Conservation (phyloP, 1,140 invertebrate species). For the Ceratitis capitata region DNA sequence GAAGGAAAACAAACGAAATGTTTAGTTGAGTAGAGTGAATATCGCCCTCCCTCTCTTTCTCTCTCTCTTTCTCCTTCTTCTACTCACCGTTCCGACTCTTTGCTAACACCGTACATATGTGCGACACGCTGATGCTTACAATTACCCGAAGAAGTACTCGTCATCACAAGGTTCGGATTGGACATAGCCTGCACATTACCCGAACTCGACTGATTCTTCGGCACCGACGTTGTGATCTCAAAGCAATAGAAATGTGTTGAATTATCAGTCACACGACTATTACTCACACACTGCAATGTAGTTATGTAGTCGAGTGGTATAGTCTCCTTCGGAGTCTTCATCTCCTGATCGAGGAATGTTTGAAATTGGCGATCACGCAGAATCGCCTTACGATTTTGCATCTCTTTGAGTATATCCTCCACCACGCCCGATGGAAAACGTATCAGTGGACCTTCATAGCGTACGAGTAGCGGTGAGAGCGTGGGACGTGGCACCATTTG, state of each 20-base stretch:
- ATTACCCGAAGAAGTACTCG: slow-evolving; percentile 55
- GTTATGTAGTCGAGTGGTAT: slow-evolving; percentile 70
- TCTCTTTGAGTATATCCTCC: slow-evolving; percentile 68
- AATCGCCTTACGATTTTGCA: slow-evolving; percentile 67
- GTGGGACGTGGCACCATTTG: slow-evolving; percentile 62
- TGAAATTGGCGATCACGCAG: slow-evolving; percentile 68
- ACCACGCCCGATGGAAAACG: slow-evolving; percentile 65
- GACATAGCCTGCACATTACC: slow-evolving; percentile 51
- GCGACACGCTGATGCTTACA: slow-evolving; percentile 54
- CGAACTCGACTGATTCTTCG: slow-evolving; percentile 55
- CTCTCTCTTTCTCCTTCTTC: not conserved
- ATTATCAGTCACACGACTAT: slow-evolving; percentile 70
- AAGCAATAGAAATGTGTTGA: slow-evolving; percentile 63
- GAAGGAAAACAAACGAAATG: slow-evolving; percentile 11
- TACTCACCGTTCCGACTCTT: slow-evolving; percentile 57
- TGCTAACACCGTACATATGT: slow-evolving; percentile 61
- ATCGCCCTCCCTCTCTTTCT: too few species aligned
- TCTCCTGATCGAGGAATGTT: slow-evolving; percentile 68
- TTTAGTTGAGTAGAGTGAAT: not conserved
- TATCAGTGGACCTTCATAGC: slow-evolving; percentile 60
- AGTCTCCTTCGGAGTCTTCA: slow-evolving; percentile 69
- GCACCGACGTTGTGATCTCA: slow-evolving; percentile 57
- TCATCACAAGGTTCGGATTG: slow-evolving; percentile 63
- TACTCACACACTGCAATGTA: slow-evolving; percentile 72
- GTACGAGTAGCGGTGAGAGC: slow-evolving; percentile 54